Conservation (phyloP, 2,113 vertebrate species). For the Dendrocopos noguchii region DNA sequence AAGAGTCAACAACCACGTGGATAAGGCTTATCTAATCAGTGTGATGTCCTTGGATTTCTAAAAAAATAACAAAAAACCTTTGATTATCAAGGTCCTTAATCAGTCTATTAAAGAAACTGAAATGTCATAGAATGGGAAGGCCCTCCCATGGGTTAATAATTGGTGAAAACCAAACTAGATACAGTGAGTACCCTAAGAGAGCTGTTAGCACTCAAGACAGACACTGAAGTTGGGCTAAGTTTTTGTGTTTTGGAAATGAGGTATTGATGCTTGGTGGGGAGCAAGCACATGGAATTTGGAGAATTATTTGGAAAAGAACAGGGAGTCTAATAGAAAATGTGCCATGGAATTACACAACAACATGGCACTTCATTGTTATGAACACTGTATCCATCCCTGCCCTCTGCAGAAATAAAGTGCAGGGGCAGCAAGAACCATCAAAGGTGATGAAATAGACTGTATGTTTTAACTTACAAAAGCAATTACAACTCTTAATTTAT, state of each 20-base stretch:
- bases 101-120: conserved; percentile 1
- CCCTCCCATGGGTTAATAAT: conserved; percentile 26
- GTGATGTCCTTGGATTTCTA: conserved; percentile 41
- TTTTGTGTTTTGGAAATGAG: neutral
- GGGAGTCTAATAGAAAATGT: neutral
- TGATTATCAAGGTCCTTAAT: conserved; percentile 5
- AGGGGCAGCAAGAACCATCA: neutral
- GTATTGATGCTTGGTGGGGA: neutral
- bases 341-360: neutral
- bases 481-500: neutral
- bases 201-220: neutral
- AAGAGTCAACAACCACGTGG: conserved; percentile 21
- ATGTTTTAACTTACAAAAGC: neutral
- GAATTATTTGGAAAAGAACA: neutral
- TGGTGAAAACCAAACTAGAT: conserved; percentile 19
- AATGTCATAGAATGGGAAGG: neutral
- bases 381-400: neutral
- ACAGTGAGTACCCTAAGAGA: neutral
- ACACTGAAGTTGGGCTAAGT: neutral
- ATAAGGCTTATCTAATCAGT: conserved; percentile 60
- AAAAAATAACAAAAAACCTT: neutral
- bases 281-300: neutral
- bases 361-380: neutral
- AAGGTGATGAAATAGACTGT: neutral
- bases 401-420: neutral